phyloP scores from a whole-genome alignment of 2,888 invertebrate genomes.

The Pachydiplax longipennis region DNA sequence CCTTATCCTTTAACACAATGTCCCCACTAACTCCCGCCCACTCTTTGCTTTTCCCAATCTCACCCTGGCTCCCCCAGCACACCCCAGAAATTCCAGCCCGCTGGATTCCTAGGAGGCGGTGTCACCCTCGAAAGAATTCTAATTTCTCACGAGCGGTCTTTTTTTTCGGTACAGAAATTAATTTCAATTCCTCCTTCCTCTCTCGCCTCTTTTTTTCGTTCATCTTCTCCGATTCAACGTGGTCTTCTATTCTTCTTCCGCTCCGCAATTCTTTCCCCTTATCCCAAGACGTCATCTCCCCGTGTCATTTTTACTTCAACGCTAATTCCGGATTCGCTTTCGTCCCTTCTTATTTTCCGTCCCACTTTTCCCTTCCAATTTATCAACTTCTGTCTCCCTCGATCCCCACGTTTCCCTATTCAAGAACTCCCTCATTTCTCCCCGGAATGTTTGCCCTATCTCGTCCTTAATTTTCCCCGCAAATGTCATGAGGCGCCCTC shows the following conservation, averaged over 20 bases:
- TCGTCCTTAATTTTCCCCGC: background rate
- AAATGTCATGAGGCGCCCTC: background rate
- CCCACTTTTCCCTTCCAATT: background rate
- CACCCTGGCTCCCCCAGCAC: background rate
- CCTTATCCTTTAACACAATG: conserved; percentile 18
- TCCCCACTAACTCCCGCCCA: background rate
- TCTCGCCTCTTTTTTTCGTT: background rate
- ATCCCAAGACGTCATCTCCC: background rate
- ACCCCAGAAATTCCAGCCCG: conserved; percentile 3
- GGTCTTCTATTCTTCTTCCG: background rate
- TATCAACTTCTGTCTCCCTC: background rate
- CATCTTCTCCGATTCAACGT: conserved; percentile 9
- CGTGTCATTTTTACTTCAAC: background rate
- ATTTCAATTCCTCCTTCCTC: conserved; percentile 1
- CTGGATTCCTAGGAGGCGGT: conserved; percentile 29
- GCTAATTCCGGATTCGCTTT: background rate
- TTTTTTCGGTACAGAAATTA: conserved; percentile 37
- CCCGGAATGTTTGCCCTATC: background rate
- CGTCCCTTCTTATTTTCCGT: background rate
- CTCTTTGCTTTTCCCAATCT: background rate
- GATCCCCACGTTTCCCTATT: background rate
- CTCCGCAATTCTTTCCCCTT: background rate
- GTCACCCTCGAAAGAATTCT: conserved; percentile 44
- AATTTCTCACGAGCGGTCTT: conserved; percentile 35
- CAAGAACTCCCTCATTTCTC: background rate